phyloP scores from a whole-genome alignment of 2,797 vertebrate genomes.

The Streptopelia turtur region DNA sequence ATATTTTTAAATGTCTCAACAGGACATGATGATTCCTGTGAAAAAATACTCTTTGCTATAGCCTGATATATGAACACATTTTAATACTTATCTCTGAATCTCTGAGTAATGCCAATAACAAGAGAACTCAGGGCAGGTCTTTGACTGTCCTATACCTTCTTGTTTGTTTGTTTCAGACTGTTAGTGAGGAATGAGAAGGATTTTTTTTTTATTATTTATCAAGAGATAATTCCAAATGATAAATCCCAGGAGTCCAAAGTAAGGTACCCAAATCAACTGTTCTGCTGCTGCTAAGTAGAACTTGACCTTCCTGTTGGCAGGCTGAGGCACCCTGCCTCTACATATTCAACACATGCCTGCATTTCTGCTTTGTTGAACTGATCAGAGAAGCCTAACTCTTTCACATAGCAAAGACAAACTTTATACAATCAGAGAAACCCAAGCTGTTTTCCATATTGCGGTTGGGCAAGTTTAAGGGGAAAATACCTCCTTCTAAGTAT shows the following conservation, averaged over 20 bases:
- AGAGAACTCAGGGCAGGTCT: not conserved
- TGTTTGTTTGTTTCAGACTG: not conserved
- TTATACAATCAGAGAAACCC: not conserved
- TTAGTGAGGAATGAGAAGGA: not conserved
- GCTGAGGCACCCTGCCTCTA: not conserved
- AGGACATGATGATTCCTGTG: not conserved
- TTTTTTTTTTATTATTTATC: not conserved
- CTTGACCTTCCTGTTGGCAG: not conserved
- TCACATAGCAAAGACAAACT: not conserved
- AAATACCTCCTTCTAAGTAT: not conserved
- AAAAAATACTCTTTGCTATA: not conserved
- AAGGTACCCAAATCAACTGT: not conserved
- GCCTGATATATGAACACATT: not conserved
- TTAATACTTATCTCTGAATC: not conserved
- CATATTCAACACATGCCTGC: not conserved
- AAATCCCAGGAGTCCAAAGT: not conserved
- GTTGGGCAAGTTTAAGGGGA: not conserved
- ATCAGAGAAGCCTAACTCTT: not conserved
- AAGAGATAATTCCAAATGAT: not conserved
- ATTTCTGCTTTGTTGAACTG: not conserved
- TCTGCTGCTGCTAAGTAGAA: not conserved
- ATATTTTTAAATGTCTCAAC: not conserved
- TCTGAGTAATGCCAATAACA: not conserved
- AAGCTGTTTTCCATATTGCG: not conserved
- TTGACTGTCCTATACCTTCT: not conserved